Conservation (phyloP, 2,888 invertebrate genomes). For the Desoria tigrina region DNA sequence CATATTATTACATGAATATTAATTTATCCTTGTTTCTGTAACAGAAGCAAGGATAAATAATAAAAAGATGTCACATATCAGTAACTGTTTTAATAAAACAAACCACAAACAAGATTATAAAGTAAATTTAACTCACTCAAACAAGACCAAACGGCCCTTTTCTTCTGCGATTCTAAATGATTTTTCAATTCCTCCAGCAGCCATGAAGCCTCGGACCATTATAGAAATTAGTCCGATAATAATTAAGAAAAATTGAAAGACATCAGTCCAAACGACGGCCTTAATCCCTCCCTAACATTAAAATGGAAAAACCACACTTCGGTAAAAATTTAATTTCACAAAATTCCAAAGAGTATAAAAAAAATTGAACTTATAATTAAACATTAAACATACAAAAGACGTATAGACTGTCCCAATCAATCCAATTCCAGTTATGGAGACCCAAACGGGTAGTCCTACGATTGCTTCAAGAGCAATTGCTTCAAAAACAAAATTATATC, state of each 20-base stretch:
- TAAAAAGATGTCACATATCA: no score
- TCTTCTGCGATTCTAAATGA: conserved; percentile 55
- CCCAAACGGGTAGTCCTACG: conserved; percentile 15
- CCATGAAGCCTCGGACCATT: conserved; percentile 55
- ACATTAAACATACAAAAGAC: conserved; percentile 55
- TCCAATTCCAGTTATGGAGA: conserved; percentile 54
- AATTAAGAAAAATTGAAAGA: conserved; percentile 44
- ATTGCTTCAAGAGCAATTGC: conserved; percentile 44
- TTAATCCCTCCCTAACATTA: conserved; percentile 40
- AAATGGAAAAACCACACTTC: not conserved
- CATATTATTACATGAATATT: no score
- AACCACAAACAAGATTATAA: not conserved
- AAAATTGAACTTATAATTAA: not conserved
- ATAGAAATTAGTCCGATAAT: conserved; percentile 52
- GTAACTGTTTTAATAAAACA: no score
- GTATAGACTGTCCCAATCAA: conserved; percentile 57
- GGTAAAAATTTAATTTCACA: not conserved
- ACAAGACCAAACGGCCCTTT: conserved; percentile 54
- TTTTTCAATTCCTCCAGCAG: conserved; percentile 55
- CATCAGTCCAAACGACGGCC: conserved; percentile 47
- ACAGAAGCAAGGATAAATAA: no score
- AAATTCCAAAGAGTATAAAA: not conserved
- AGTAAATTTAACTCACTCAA: conserved; percentile 37
- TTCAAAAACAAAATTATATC: conserved; percentile 29
- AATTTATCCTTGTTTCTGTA: no score